Conservation (phyloP, 2,113 vertebrate species). For the Fregetta grallaria region DNA sequence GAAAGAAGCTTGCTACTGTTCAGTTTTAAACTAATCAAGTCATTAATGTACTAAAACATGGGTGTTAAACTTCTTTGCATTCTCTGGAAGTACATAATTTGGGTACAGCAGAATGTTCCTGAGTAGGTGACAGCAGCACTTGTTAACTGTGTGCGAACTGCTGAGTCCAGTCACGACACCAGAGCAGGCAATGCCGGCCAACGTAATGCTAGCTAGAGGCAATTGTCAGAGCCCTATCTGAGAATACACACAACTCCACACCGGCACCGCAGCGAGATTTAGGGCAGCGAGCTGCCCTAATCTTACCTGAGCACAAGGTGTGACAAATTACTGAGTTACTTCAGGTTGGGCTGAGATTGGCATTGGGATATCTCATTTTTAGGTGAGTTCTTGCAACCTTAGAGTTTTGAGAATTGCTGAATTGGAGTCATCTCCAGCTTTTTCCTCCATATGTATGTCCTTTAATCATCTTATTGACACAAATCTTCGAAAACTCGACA, state of each 20-base stretch:
- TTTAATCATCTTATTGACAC: not conserved
- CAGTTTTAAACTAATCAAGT: not conserved
- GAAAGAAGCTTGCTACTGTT: not conserved
- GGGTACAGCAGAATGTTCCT: not conserved
- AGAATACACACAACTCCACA: rapidly evolving
- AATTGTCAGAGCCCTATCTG: not conserved
- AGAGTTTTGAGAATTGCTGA: not conserved
- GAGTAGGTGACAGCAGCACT: not conserved
- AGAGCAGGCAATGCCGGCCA: not conserved
- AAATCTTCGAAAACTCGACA: not conserved
- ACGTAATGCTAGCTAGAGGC: rapidly evolving
- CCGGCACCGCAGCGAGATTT: not conserved
- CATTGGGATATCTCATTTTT: not conserved
- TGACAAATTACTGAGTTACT: not conserved
- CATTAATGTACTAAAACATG: not conserved
- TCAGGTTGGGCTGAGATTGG: not conserved
- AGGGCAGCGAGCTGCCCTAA: not conserved
- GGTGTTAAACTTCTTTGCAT: rapidly evolving
- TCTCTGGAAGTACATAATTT: not conserved
- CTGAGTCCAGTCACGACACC: not conserved
- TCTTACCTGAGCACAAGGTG: not conserved
- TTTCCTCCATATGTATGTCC: not conserved
- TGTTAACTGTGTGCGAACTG: rapidly evolving
- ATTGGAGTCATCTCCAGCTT: not conserved
- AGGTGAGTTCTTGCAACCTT: rapidly evolving